Percentiles rank a stretch among this genome's conserved stretches.
Conservation (phyloP, 2,797 vertebrate genomes). For the Bradypodion pumilum region DNA sequence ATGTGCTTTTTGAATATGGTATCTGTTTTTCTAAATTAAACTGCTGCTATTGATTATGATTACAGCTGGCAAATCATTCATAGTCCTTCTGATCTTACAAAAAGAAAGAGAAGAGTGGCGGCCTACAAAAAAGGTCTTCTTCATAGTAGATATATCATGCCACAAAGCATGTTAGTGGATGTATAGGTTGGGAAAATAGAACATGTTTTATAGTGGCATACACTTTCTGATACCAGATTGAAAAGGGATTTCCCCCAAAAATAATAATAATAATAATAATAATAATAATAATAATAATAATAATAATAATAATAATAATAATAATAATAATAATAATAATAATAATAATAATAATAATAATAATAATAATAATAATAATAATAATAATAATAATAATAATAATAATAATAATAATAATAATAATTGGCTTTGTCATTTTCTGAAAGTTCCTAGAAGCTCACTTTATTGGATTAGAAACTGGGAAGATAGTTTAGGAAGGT, state of each 20-base stretch:
- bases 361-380: too few species aligned
- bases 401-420: too few species aligned
- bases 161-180: too few species aligned
- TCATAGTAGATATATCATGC: constrained; percentile 33
- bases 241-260: not conserved
- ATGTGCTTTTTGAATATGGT: constrained; percentile 21
- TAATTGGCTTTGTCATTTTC: too few species aligned
- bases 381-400: too few species aligned
- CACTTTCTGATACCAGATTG: not conserved
- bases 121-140: constrained; percentile 16
- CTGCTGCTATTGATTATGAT: constrained; percentile 47
- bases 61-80: constrained; percentile 29
- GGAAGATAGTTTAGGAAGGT: too few species aligned
- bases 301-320: too few species aligned
- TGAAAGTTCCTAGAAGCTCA: not conserved
- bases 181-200: too few species aligned
- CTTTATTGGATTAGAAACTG: not conserved
- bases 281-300: too few species aligned
- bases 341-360: too few species aligned
- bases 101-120: not conserved
- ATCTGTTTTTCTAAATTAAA: constrained; percentile 44
- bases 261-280: too few species aligned
- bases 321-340: too few species aligned
- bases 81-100: not conserved
- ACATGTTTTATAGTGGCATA: constrained; percentile 1